Evolutionary conservation across 2,113 vertebrate species (phyloP).

Genomic region (Vulpes lagopus): DNA sequence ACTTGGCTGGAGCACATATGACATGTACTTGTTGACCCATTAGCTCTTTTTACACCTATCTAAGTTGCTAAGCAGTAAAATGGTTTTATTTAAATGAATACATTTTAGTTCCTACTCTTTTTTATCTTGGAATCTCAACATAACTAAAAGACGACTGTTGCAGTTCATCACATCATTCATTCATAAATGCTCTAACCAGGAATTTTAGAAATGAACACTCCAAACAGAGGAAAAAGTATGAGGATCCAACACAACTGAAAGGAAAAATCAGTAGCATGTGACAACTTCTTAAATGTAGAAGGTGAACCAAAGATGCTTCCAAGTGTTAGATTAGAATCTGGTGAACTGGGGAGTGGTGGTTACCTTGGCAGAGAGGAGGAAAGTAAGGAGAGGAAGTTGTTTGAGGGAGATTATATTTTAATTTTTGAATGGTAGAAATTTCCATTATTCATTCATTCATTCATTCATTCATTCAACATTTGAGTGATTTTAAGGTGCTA

Average conservation of each 20-base stretch:
- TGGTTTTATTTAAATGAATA: neutral
- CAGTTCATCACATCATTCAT: neutral
- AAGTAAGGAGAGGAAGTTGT: neutral
- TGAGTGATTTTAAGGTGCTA: neutral
- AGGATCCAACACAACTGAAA: neutral
- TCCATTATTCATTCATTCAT: neutral
- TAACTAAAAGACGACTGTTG: neutral
- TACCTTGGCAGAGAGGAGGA: neutral
- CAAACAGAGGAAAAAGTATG: neutral
- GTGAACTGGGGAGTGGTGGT: too few relatives aligned
- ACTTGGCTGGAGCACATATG: neutral
- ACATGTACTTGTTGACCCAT: neutral
- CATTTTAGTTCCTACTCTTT: neutral
- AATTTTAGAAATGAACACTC: neutral
- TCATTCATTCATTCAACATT: neutral
- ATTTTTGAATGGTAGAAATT: neutral
- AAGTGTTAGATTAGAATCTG: neutral
- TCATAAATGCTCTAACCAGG: neutral
- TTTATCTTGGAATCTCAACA: neutral
- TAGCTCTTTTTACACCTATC: neutral
- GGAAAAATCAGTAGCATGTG: neutral
- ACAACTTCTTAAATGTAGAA: neutral
- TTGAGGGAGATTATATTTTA: neutral
- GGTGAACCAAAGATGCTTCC: neutral
- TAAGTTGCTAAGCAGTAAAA: neutral